phyloP scores from a whole-genome alignment of 2,888 invertebrate species.

The Seira ritae region DNA sequence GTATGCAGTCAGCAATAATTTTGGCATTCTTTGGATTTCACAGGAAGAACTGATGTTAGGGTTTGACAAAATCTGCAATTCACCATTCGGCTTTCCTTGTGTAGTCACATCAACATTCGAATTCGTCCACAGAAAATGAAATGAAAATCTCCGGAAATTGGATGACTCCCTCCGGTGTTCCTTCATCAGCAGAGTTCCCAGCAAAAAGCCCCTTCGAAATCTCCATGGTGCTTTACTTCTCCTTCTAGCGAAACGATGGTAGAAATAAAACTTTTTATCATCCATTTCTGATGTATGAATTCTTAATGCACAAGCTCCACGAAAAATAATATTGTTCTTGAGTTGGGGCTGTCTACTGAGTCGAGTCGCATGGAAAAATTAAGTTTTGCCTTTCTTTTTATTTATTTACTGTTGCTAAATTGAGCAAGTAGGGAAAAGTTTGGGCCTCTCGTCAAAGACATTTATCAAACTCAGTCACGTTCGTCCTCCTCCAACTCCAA shows the following conservation, averaged over 20 bases:
- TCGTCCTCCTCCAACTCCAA: not conserved
- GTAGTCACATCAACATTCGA: too few relatives aligned
- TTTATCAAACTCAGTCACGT: conserved; percentile 49
- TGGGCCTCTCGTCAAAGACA: not conserved
- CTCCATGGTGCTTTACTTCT: conserved; percentile 5
- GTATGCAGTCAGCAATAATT: too few relatives aligned
- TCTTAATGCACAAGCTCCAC: not conserved
- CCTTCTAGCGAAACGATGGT: not conserved
- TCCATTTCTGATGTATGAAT: not conserved
- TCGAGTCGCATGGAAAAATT: not conserved
- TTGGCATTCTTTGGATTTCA: too few relatives aligned
- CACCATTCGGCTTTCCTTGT: too few relatives aligned
- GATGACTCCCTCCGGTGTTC: conserved; percentile 62
- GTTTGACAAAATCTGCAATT: too few relatives aligned
- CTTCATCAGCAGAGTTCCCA: conserved; percentile 51
- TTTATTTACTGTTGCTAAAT: not conserved
- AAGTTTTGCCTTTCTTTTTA: conserved; percentile 21
- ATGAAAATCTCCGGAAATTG: conserved; percentile 63
- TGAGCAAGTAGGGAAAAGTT: not conserved
- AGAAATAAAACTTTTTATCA: not conserved
- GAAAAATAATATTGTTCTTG: not conserved
- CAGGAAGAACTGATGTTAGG: too few relatives aligned
- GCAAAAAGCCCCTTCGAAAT: conserved; percentile 28
- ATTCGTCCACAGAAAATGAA: conserved; percentile 49
- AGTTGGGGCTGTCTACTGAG: too few relatives aligned